These are phyloP conservation scores for Andricus grossulariae DNA, from an alignment of 1,140 invertebrate species.

Conservation along the genomic window DNA sequence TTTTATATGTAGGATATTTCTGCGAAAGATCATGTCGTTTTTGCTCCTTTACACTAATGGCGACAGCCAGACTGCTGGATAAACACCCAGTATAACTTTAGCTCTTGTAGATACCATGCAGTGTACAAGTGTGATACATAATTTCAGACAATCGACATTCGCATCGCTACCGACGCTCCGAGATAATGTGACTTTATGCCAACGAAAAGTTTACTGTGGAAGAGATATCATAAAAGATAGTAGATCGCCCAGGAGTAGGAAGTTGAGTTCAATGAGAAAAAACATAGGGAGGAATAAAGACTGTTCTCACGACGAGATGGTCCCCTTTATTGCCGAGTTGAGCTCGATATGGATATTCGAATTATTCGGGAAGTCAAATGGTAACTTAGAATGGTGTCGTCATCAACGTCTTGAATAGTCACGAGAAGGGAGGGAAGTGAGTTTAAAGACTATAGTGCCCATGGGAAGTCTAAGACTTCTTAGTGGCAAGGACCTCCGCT, in stretches of 20 bases:
- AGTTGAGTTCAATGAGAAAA: neutral
- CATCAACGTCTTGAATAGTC: slow-evolving; percentile 40
- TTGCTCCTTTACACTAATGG: slow-evolving; percentile 29
- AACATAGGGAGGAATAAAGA: slow-evolving; percentile 5
- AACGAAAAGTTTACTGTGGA: slow-evolving; percentile 44
- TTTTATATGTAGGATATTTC: slow-evolving; percentile 14
- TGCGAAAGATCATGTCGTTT: slow-evolving; percentile 8
- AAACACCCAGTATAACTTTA: slow-evolving; percentile 26
- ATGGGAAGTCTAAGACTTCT: slow-evolving; percentile 35
- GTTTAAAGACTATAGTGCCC: slow-evolving; percentile 32
- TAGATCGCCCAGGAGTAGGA: neutral
- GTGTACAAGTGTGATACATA: slow-evolving; percentile 26
- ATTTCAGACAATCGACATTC: slow-evolving; percentile 30
- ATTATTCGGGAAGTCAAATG: slow-evolving; percentile 43
- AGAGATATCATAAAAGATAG: slow-evolving; percentile 45
- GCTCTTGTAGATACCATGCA: slow-evolving; percentile 19
- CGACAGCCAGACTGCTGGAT: slow-evolving; percentile 10
- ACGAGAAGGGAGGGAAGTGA: slow-evolving; percentile 1
- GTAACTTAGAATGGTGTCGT: slow-evolving; percentile 36
- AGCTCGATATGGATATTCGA: slow-evolving; percentile 23
- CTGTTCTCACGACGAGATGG: slow-evolving; percentile 2
- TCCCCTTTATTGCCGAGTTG: slow-evolving; percentile 32
- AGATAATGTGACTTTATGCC: slow-evolving; percentile 45
- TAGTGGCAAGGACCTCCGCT: neutral
- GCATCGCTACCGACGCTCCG: slow-evolving; percentile 29